Conservation (phyloP, 1,140 invertebrate genomes). For the Brachionus rotundiformis region DNA sequence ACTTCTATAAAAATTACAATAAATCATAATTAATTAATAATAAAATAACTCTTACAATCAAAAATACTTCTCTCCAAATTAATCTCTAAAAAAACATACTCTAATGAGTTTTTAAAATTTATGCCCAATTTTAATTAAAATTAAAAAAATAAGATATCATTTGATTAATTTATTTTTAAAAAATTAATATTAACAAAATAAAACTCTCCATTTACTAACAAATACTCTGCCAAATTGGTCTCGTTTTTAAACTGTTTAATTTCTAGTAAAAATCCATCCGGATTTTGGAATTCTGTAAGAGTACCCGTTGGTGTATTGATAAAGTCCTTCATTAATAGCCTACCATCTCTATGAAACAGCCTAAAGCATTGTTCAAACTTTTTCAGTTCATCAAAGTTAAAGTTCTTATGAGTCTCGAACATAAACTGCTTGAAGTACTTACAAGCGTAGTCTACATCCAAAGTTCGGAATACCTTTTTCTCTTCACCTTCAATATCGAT, state of each 20-base stretch:
- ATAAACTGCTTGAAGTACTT: conserved; percentile 2
- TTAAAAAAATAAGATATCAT: too few relatives aligned
- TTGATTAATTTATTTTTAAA: background rate
- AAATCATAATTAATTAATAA: too few relatives aligned
- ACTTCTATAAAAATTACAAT: too few relatives aligned
- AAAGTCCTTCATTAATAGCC: background rate
- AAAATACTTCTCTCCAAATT: too few relatives aligned
- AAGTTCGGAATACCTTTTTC: background rate
- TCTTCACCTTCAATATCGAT: conserved; percentile 19
- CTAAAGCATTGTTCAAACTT: background rate
- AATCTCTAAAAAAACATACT: too few relatives aligned
- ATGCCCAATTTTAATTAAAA: too few relatives aligned
- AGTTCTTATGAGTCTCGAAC: background rate
- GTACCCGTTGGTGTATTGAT: background rate
- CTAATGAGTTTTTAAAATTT: too few relatives aligned
- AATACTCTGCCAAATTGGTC: background rate
- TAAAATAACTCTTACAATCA: too few relatives aligned
- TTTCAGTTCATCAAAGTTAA: background rate
- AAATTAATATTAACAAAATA: conserved; percentile 22
- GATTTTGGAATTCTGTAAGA: conserved; percentile 5
- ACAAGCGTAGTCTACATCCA: background rate
- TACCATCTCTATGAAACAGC: background rate
- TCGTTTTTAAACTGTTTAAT: background rate
- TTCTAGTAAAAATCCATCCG: background rate
- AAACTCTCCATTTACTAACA: background rate